Evolutionary conservation across 2,113 vertebrate genomes (phyloP).

Genomic region (Epinephelus moara): DNA sequence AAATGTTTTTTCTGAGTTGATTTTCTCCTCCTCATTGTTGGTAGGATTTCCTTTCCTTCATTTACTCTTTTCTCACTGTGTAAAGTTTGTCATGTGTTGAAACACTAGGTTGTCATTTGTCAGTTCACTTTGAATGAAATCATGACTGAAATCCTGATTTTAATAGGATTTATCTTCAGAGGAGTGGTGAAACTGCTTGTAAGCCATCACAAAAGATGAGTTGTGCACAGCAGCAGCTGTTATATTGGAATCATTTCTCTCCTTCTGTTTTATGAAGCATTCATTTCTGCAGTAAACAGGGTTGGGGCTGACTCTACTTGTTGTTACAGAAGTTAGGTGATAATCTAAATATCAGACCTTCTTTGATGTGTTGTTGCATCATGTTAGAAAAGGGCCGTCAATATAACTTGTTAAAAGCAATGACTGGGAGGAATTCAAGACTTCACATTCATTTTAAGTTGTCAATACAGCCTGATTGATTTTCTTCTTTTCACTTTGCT

Average conservation of each 20-base stretch:
- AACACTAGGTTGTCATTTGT: constrained; percentile 17
- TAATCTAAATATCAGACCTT: constrained; percentile 23
- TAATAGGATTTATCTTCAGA: constrained; percentile 43
- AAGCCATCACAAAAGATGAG: constrained; percentile 42
- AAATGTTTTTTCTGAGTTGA: neutral
- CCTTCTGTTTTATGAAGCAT: constrained; percentile 17
- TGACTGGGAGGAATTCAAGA: constrained; percentile 27
- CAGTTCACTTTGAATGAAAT: too few species aligned
- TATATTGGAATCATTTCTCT: constrained; percentile 27
- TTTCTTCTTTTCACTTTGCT: constrained; percentile 33
- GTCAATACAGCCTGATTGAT: constrained; percentile 38
- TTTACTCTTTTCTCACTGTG: neutral
- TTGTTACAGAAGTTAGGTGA: constrained; percentile 4
- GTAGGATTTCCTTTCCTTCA: neutral
- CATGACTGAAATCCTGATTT: constrained; percentile 21
- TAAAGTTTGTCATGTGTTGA: neutral
- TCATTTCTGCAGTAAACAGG: constrained; percentile 19
- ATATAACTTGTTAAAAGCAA: constrained; percentile 30
- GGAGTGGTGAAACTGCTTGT: neutral
- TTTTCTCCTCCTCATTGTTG: neutral
- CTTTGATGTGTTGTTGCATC: neutral
- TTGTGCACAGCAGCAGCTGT: constrained; percentile 9
- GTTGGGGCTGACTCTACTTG: neutral
- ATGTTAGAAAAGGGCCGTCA: constrained; percentile 13
- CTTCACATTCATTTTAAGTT: constrained; percentile 34